Percentiles rank a stretch among this genome's conserved stretches.
Evolutionary conservation across 2,797 vertebrate genomes (phyloP).

Genomic region (Pangasius krempfi): DNA sequence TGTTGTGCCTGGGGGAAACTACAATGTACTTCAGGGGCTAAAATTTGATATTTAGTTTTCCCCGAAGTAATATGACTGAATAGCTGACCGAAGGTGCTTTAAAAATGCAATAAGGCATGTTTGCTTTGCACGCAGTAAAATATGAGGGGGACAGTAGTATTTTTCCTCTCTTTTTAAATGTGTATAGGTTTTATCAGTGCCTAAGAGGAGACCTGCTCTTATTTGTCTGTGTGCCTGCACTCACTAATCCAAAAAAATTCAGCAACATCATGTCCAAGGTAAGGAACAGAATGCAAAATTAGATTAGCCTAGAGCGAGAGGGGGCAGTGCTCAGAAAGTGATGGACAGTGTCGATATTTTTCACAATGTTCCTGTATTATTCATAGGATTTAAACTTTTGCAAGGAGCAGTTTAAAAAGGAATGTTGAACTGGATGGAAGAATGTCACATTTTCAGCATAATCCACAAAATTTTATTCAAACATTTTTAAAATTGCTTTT

Average conservation of each 20-base stretch:
- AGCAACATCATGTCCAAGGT: background rate
- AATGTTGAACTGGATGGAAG: background rate
- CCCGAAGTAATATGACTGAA: background rate
- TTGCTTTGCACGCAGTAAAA: background rate
- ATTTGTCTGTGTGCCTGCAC: background rate
- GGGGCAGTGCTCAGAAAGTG: background rate
- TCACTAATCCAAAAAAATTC: background rate
- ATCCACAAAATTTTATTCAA: background rate
- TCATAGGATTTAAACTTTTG: conserved; percentile 16
- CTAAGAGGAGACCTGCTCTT: background rate
- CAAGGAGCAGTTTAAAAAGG: background rate
- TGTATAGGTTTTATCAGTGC: background rate
- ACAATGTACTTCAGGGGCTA: background rate
- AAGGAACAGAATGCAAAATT: conserved; percentile 38
- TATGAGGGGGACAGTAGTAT: background rate
- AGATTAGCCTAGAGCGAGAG: conserved; percentile 30
- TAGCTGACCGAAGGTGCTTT: background rate
- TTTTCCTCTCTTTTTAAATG: background rate
- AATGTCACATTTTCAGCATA: background rate
- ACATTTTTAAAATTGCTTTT: background rate
- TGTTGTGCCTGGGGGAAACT: conserved; percentile 11
- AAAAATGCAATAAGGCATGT: background rate
- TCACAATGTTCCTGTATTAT: conserved; percentile 15
- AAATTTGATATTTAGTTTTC: background rate
- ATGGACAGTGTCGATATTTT: conserved; percentile 15